phyloP scores from a whole-genome alignment of 2,113 vertebrate genomes.

The Cygnus atratus region DNA sequence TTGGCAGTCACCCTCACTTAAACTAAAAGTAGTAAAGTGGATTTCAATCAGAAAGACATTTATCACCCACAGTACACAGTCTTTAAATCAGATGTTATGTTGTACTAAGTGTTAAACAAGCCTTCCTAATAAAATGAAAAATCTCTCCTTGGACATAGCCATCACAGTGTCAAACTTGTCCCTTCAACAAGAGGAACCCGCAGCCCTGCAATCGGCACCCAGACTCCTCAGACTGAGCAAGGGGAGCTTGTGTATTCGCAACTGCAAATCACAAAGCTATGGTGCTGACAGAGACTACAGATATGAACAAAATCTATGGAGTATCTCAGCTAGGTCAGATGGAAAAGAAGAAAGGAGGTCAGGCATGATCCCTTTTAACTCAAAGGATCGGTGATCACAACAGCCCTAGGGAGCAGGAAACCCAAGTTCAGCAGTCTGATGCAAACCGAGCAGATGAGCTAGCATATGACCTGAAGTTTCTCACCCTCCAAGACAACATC shows the following conservation, averaged over 20 bases:
- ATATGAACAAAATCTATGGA: neutral
- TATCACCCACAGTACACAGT: neutral
- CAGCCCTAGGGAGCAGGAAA: neutral
- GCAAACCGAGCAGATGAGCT: neutral
- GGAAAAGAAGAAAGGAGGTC: neutral
- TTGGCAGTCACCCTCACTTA: neutral
- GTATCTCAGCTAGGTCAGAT: neutral
- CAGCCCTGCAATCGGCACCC: neutral
- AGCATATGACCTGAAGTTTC: neutral
- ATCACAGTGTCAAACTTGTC: neutral
- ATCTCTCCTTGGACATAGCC: neutral
- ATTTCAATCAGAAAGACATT: neutral
- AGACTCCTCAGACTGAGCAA: neutral
- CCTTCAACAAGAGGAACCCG: neutral
- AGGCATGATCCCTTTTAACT: neutral
- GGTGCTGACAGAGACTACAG: neutral
- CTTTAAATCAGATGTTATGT: neutral
- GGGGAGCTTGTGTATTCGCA: neutral
- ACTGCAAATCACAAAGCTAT: neutral
- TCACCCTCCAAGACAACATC: neutral
- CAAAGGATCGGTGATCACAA: neutral
- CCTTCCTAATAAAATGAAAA: neutral
- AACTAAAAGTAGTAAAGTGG: neutral
- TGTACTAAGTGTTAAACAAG: neutral
- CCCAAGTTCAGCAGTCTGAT: neutral